Base-by-base conservation (phyloP, 1,140 invertebrate species). In the Rhagoletis zephyria region DNA sequence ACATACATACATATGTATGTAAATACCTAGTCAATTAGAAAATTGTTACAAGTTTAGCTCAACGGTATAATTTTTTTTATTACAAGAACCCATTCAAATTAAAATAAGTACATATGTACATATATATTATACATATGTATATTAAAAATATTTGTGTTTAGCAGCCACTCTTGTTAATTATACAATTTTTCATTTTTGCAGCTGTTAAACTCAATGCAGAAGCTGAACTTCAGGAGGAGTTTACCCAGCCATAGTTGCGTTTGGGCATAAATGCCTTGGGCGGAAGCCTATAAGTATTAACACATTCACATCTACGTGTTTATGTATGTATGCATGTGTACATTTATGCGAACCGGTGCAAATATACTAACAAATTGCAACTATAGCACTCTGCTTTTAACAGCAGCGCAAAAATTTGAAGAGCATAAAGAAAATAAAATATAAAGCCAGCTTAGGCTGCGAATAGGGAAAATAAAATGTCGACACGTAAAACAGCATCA, bases 401-500 rank as follows among this genome's bases (percentile, higher is more conserved):
- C 3, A 16, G n/a, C 77, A 19, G 14, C 3, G 51, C 51, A 59
- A 85, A 42, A 85, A 12, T 30, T 59, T 85, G 30, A 85, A 51
- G 10, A 56, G 51, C n/a, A 65, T 86, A 42, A 60, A 61, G 45
- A 63, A 64, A 14, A 42, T 56, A 48, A 48, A 7, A 40, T 63
- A 42, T 63, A 65, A 48, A 16, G 7, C 16, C 14, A 86, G 64
- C 64, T 67, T 56, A 45, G 56, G 42, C 48, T 56, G 16, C 48
- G 40, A 51, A 51, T 7, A 63, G 30, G 30, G n/a, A 77, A 70
- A 90, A 88, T 87, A 91, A 88, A 87, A 92, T 92, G 91, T 92
- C 91, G 88, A 90, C 90, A 89, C 91, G 91, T 10, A 92, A 92
- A 88, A 88, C 90, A 88, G 87, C 90, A 60, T 48, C 74, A 14